Evolutionary conservation across 2,113 vertebrate genomes (phyloP).

Genomic region (Ochotona princeps): DNA sequence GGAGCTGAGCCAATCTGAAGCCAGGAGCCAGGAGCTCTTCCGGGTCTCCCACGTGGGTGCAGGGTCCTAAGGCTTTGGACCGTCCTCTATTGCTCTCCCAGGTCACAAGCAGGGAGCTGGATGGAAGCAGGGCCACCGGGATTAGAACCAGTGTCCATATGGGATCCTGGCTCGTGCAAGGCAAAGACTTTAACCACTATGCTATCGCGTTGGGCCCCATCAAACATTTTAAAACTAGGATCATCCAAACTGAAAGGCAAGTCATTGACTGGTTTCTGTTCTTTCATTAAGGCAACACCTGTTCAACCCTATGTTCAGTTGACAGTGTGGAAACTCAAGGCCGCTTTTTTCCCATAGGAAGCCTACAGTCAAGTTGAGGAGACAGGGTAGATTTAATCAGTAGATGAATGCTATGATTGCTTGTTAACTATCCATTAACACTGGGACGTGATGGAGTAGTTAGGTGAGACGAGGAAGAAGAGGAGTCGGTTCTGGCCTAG

Average conservation of each 20-base stretch:
- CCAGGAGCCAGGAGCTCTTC: too few relatives aligned
- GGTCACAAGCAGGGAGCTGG: too few relatives aligned
- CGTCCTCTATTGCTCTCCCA: too few relatives aligned
- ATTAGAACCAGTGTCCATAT: too few relatives aligned
- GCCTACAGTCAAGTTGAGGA: neutral
- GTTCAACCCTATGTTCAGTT: neutral
- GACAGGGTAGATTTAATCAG: neutral
- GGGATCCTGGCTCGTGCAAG: too few relatives aligned
- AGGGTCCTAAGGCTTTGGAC: too few relatives aligned
- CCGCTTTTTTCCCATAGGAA: neutral
- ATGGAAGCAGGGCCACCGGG: too few relatives aligned
- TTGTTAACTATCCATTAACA: neutral
- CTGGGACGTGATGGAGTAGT: neutral
- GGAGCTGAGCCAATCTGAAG: too few relatives aligned
- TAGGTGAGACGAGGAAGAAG: neutral
- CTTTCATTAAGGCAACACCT: neutral
- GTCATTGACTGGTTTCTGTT: constrained; percentile 28
- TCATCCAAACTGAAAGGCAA: constrained; percentile 15
- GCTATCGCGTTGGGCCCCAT: too few relatives aligned
- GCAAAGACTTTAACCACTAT: too few relatives aligned
- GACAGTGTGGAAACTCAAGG: neutral
- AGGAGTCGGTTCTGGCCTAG: neutral
- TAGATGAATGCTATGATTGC: neutral
- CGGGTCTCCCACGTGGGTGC: too few relatives aligned
- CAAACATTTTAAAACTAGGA: constrained; percentile 6